Evolutionary conservation across 1,140 invertebrate genomes (phyloP), one percentile per base, ranked within the genome.

Genomic region (Helicoverpa zea): DNA sequence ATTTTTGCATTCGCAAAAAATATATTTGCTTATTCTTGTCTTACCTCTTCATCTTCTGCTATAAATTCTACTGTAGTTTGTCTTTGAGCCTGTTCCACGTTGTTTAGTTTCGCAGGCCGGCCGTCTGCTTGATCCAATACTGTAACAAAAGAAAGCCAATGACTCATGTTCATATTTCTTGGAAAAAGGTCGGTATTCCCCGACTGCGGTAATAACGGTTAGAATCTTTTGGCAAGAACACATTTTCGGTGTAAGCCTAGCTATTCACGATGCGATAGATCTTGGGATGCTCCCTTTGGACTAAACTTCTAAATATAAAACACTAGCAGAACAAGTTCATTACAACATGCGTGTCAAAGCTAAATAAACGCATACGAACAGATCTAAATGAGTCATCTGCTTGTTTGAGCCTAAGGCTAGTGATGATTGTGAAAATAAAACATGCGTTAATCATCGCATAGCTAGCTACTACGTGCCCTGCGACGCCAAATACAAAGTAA

Each of bases 1-100:
- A 43, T 9, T 5, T 43, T 43, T 43, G 9, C 35, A 43, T 43
- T 43, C 1, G 35, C 35, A 43, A 43, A 43, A 9, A 43, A 43
- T 9, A 43, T 43, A 5, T 43, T 43, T 43, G 35, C 35, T 43
- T 43, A 16, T 49, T 11, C 49, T 59, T 29, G 23, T 59, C 80
- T 88, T 86, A 93, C 93, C 93, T 93, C 91, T 80, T 94, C 93
- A 79, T 94, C 92, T 78, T 94, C 93, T 35, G 90, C 86, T 80
- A 93, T 90, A 66, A 90, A 92, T 70, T 94, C 92, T 52, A 91
- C 86, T 35, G 90, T 84, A 35, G 88, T 83, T 70, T 90, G 86
- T 30, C 75, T 87, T 76, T 92, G 90, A 43, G 35, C 35, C 79
- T 87, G 87, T 43, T 92, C 92, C 18, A 79, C 83, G 16, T 86